Percentiles rank a stretch among this genome's conserved stretches.
Conservation (phyloP, 2,888 invertebrate genomes). For the Rhabditophanes sp. region DNA sequence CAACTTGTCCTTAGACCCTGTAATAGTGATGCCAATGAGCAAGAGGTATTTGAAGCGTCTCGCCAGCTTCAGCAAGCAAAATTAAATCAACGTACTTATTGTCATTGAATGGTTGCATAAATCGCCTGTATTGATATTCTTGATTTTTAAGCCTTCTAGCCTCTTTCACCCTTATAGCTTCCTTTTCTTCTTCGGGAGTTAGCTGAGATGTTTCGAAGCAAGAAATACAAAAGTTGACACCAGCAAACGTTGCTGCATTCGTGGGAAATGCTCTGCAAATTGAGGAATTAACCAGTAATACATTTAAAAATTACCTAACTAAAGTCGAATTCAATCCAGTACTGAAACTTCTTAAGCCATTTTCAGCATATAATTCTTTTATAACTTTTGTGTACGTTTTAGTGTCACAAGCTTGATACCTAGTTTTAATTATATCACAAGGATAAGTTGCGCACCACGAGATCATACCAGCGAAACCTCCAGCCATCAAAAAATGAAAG, state of each 20-base stretch:
- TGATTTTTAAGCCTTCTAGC: too few relatives aligned
- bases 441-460: constrained; percentile 78
- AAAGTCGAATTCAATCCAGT: constrained; percentile 35
- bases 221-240: too few relatives aligned
- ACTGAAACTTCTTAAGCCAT: constrained; percentile 60
- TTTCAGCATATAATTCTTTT: constrained; percentile 52
- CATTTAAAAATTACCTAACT: constrained; percentile 44
- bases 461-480: constrained; percentile 62
- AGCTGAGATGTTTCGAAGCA: too few relatives aligned
- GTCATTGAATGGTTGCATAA: too few relatives aligned
- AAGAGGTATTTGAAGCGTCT: too few relatives aligned
- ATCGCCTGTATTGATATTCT: too few relatives aligned
- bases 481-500: constrained; percentile 59
- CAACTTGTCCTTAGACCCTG: too few relatives aligned
- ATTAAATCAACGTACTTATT: too few relatives aligned
- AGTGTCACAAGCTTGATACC: constrained; percentile 53
- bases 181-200: too few relatives aligned
- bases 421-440: constrained; percentile 72
- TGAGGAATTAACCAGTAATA: constrained; percentile 4
- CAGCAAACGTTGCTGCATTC: constrained; percentile 83
- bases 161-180: too few relatives aligned
- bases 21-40: too few relatives aligned
- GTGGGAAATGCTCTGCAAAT: constrained; percentile 65
- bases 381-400: constrained; percentile 57
- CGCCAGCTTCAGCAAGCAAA: too few relatives aligned